These are phyloP conservation scores for Coracias cyanogaster DNA, from an alignment of 2,797 vertebrate species.

Conservation along the genomic window DNA sequence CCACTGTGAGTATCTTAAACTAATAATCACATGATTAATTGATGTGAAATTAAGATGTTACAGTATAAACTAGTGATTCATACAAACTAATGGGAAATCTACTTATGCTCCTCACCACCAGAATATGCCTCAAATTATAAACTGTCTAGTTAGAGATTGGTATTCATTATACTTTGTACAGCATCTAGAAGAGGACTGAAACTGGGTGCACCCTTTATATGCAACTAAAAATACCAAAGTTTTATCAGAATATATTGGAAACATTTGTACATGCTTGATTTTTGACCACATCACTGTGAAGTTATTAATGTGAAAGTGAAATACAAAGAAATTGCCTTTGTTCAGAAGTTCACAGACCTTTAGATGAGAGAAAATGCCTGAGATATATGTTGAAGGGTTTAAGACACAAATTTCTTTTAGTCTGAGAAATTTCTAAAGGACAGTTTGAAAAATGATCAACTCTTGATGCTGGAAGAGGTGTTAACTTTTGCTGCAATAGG, in stretches of 20 bases:
- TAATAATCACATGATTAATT: constrained; percentile 24
- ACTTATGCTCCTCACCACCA: not conserved
- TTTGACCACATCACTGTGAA: constrained; percentile 1
- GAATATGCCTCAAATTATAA: not conserved
- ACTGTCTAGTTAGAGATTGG: not conserved
- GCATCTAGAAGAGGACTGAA: not conserved
- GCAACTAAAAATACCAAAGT: constrained; percentile 5
- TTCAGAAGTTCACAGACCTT: not conserved
- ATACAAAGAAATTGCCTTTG: not conserved
- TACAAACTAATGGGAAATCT: constrained; percentile 18
- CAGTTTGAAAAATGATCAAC: not conserved
- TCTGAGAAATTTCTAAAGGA: not conserved
- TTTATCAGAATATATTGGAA: constrained; percentile 27
- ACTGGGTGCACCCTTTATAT: not conserved
- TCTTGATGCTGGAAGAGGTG: not conserved
- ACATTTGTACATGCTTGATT: constrained; percentile 7
- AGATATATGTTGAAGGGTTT: not conserved
- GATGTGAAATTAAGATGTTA: constrained; percentile 49
- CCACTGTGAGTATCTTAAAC: constrained; percentile 8
- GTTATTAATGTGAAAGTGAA: constrained; percentile 21
- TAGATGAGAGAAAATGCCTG: not conserved
- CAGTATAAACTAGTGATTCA: constrained; percentile 9
- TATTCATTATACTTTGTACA: not conserved
- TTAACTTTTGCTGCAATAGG: not conserved
- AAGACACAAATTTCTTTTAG: not conserved